Evolutionary conservation across 1,140 invertebrate genomes (phyloP).

Genomic region (Drosophila albomicans): DNA sequence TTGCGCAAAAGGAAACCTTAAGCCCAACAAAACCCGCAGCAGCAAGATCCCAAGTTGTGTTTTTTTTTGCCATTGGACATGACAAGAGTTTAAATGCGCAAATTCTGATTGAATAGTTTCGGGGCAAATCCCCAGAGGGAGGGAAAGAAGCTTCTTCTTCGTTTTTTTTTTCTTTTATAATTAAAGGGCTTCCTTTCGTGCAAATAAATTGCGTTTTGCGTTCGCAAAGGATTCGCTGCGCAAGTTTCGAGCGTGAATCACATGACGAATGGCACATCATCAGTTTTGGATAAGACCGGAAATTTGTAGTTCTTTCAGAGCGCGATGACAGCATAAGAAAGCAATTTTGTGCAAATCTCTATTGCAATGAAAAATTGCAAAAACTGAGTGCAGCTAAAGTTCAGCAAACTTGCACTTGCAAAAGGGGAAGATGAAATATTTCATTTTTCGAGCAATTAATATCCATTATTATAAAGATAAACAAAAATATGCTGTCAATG

Average conservation of each 20-base stretch:
- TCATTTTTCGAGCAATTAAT: neutral
- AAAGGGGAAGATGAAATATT: too few species aligned
- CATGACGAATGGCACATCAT: slow-evolving; percentile 46
- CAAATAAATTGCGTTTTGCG: slow-evolving; percentile 42
- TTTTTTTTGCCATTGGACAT: slow-evolving; percentile 9
- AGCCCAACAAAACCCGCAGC: neutral
- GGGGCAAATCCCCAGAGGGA: slow-evolving; percentile 4
- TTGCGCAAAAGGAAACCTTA: neutral
- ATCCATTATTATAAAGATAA: neutral
- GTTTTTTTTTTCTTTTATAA: slow-evolving; percentile 19
- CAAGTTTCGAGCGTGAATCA: slow-evolving; percentile 25
- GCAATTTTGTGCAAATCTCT: slow-evolving; percentile 7
- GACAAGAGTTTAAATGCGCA: slow-evolving; percentile 50
- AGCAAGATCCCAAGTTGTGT: slow-evolving; percentile 1
- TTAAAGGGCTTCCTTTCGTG: slow-evolving; percentile 46
- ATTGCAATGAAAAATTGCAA: slow-evolving; percentile 6
- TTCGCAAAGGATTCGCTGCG: slow-evolving; percentile 32
- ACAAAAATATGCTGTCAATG: too few species aligned
- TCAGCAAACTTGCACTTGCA: neutral
- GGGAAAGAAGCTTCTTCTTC: neutral
- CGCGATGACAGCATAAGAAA: slow-evolving; percentile 25
- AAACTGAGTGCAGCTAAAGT: neutral
- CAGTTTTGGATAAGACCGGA: slow-evolving; percentile 31
- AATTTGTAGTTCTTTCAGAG: slow-evolving; percentile 27
- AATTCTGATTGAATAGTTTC: slow-evolving; percentile 58